A percentile compares a stretch with the other conserved stretches of the same genome.
These are phyloP conservation scores for Ganaspis sp. DNA, from an alignment of 1,140 invertebrate genomes.

Conservation along the genomic window DNA sequence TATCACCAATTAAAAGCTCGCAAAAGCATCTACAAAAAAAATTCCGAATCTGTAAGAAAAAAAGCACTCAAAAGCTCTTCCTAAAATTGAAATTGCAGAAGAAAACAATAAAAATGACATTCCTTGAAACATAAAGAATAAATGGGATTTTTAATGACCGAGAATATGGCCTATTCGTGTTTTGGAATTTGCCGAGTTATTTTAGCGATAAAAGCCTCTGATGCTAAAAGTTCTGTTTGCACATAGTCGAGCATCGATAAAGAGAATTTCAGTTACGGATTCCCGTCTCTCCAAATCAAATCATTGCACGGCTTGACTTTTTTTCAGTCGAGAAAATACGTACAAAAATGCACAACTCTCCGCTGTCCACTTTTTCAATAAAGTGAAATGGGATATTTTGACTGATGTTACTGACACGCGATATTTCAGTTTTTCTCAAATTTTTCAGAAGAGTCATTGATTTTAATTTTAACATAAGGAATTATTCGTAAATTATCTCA, in stretches of 20 bases:
- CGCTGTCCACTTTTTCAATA: slow-evolving; percentile 9
- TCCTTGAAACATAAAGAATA: neutral
- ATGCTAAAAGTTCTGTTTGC: neutral
- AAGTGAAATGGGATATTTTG: slow-evolving; percentile 27
- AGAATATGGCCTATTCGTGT: neutral
- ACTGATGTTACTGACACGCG: neutral
- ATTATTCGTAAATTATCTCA: no score
- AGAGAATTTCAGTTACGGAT: neutral
- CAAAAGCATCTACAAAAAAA: no score
- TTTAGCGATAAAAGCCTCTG: neutral
- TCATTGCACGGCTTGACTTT: slow-evolving; percentile 5
- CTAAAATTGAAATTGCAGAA: no score
- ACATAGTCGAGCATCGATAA: neutral
- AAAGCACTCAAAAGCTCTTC: no score
- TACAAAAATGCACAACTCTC: neutral
- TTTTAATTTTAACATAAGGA: no score
- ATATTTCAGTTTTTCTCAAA: neutral
- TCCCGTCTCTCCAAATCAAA: slow-evolving; percentile 6
- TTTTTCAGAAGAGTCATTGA: neutral
- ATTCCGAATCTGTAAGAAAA: no score
- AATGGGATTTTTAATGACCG: neutral
- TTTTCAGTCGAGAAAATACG: slow-evolving; percentile 17
- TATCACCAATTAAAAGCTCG: no score
- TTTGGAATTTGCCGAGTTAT: neutral
- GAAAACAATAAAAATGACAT: no score